Evolutionary conservation across 2,113 vertebrate genomes (phyloP).

Genomic region (Eulemur macaco): DNA sequence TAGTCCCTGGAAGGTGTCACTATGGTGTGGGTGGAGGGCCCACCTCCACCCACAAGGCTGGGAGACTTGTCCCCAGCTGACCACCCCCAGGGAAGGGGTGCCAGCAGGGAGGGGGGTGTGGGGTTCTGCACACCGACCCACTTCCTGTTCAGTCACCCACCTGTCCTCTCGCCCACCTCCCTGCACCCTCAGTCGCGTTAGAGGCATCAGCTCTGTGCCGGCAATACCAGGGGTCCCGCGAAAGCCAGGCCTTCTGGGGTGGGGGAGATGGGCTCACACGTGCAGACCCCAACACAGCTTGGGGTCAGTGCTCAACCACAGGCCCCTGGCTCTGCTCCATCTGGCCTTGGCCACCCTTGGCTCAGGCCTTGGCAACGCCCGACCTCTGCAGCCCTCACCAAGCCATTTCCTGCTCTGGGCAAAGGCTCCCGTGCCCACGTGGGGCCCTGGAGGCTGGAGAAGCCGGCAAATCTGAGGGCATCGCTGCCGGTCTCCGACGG

Average conservation of each 20-base stretch:
- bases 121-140: not conserved
- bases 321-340: not conserved
- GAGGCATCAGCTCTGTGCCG: not conserved
- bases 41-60: no score
- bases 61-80: slow-evolving; percentile 61
- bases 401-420: not conserved
- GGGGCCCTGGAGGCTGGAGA: not conserved
- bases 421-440: not conserved
- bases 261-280: not conserved
- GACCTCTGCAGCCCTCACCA: not conserved
- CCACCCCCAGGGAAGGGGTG: slow-evolving; percentile 66
- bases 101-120: slow-evolving; percentile 61
- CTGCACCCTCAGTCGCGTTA: no score
- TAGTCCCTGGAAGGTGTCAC: not conserved
- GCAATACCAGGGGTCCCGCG: not conserved
- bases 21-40: not conserved
- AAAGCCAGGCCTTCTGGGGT: not conserved
- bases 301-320: not conserved
- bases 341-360: no score
- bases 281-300: not conserved
- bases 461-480: not conserved
- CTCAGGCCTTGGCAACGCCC: not conserved
- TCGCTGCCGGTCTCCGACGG: not conserved
- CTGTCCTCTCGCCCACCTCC: not conserved
- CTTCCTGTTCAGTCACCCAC: not conserved